Conservation (phyloP, 2,888 invertebrate species). For the Drosophila borealis region DNA sequence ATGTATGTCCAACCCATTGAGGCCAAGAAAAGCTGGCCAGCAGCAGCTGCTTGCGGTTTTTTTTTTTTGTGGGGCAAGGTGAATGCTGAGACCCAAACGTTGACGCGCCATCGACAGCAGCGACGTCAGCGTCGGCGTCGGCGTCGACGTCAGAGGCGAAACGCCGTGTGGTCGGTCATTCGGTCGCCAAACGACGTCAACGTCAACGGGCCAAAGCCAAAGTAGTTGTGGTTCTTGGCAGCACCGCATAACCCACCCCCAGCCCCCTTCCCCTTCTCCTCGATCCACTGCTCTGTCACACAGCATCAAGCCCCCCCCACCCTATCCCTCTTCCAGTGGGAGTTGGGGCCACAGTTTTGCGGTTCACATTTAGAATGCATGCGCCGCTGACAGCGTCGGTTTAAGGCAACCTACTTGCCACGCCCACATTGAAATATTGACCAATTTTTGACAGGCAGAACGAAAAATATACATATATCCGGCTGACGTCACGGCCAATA, state of each 20-base stretch:
- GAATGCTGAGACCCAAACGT: conserved; percentile 28
- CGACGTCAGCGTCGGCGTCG: not conserved
- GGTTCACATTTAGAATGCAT: conserved; percentile 45
- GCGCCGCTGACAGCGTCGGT: conserved; percentile 19
- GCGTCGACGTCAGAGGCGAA: not conserved
- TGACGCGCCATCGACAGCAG: conserved; percentile 26
- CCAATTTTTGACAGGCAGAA: conserved; percentile 35
- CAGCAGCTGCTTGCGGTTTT: not conserved
- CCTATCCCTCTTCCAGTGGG: conserved; percentile 19
- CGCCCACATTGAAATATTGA: conserved; percentile 42
- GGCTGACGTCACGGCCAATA: conserved; percentile 26
- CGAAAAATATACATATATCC: not conserved
- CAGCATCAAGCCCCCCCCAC: conserved; percentile 5
- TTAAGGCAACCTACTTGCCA: not conserved
- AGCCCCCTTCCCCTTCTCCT: no score
- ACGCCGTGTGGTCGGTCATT: conserved; percentile 46
- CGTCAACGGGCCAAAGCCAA: conserved; percentile 31
- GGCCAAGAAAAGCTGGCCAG: conserved; percentile 30
- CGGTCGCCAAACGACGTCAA: conserved; percentile 46
- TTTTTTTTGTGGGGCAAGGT: conserved; percentile 58
- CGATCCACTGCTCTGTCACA: not conserved
- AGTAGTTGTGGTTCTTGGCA: conserved; percentile 45
- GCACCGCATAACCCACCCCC: not conserved
- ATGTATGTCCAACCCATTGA: conserved; percentile 51
- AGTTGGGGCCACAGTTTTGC: conserved; percentile 25